phyloP scores from a whole-genome alignment of 1,140 invertebrate genomes.

The Drosophila saltans region DNA sequence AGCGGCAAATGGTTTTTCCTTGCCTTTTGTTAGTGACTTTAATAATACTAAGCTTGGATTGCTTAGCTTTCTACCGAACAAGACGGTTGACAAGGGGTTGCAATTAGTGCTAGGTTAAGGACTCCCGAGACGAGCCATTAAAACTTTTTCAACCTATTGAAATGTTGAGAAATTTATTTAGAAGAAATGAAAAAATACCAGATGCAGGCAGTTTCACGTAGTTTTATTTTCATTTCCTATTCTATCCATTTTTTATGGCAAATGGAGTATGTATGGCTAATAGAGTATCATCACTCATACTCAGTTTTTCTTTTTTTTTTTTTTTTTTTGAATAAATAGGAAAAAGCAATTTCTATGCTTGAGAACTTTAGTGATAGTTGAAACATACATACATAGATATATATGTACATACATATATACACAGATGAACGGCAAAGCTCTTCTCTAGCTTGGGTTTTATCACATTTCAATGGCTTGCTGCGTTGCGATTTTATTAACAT shows the following conservation, averaged over 20 bases:
- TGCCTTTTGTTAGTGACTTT: neutral
- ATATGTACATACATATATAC: neutral
- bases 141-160: neutral
- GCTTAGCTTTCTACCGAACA: neutral
- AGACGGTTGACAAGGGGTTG: neutral
- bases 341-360: neutral
- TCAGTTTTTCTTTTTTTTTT: too few species aligned
- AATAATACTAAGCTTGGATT: neutral
- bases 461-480: slow-evolving; percentile 6
- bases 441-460: neutral
- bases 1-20: neutral
- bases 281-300: neutral
- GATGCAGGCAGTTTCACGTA: neutral
- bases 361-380: neutral
- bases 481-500: slow-evolving; percentile 6
- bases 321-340: neutral
- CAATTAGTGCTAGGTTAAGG: neutral
- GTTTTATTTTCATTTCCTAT: neutral
- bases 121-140: neutral
- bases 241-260: neutral
- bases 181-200: neutral
- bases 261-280: neutral
- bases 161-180: slow-evolving; percentile 3
- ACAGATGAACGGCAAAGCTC: too few species aligned
- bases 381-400: neutral